These are phyloP conservation scores for Calcarius lapponicus DNA, from an alignment of 2,797 vertebrate species.

Conservation along the genomic window DNA sequence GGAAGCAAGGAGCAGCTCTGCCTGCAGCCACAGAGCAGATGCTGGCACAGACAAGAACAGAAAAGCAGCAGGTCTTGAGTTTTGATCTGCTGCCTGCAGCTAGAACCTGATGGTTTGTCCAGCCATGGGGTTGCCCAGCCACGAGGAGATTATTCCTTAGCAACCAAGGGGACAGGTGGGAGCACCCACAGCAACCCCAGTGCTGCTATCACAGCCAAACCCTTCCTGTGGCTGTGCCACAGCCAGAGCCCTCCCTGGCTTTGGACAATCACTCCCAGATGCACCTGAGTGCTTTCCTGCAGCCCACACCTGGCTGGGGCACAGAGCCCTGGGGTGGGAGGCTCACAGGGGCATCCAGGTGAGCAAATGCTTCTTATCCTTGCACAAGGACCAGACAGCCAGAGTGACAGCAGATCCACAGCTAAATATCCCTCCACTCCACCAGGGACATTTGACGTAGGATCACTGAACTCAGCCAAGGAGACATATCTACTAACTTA, in stretches of 20 bases:
- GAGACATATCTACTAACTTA: background rate
- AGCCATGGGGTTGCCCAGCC: background rate
- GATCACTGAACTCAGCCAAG: background rate
- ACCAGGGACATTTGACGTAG: fast-evolving
- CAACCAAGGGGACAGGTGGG: background rate
- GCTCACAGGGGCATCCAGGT: background rate
- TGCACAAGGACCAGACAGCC: background rate
- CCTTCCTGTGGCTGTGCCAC: background rate
- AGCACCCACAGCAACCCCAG: background rate
- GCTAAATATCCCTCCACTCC: fast-evolving
- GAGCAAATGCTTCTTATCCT: fast-evolving
- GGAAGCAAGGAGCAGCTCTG: background rate
- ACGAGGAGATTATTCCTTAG: background rate
- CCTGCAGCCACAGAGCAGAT: background rate
- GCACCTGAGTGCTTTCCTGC: background rate
- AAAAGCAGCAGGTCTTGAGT: background rate
- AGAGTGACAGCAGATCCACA: background rate
- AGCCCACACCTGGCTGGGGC: background rate
- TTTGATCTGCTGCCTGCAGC: background rate
- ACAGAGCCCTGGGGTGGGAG: background rate
- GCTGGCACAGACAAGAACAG: background rate
- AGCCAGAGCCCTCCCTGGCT: background rate
- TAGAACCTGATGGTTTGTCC: background rate
- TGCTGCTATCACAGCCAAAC: background rate
- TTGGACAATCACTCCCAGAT: fast-evolving